Evolutionary conservation across 2,113 vertebrate species (phyloP), one percentile per base, ranked within the genome.

Genomic region (Vireo altiloquus): DNA sequence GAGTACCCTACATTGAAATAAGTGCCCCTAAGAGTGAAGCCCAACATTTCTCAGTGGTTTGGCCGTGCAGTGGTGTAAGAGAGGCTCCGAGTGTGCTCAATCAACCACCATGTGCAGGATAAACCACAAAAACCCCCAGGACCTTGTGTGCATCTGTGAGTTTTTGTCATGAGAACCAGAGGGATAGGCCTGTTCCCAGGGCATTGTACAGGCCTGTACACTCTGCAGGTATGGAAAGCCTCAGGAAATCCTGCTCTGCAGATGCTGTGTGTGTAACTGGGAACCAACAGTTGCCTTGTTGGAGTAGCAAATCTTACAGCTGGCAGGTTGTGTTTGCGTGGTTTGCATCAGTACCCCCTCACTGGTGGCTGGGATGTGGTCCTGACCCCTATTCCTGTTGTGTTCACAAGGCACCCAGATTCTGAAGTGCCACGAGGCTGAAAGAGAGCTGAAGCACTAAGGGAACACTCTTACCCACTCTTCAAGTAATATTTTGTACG

Each of bases 231-330:
- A 83, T 82, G 87, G 86, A 90, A 92, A 86, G 75, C 59, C 71
- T 95, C 92, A 92, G 95, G 97, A 97, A 95, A 87, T 78, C 17
- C 87, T 85, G 74, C 86, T 94, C 84, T 94, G 89, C 68, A 91
- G 88, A 78, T 69, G 70, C 71, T 78, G 37, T 72, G 21, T 8
- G 33, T 94, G 64, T 78, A 64, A 44, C 64, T 87, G 87, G 91
- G 87, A 96, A 25, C 86, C 84, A 50, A 22, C 70, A 85, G 77
- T 4, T 92, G 61, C 44, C 71, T 87, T 59, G 50, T 28, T 65
- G 77, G 76, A 91, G 82, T 35, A 79, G 76, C 89, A 68, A 3
- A 82, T 52, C 15, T 50, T 40, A 54, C 12, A 7, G 88, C 81
- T 71, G 93, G 68, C 89, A 86, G 42, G 63, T 66, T 92, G 59